Percentiles rank a stretch among this genome's conserved stretches.
phyloP scores from a whole-genome alignment of 2,888 invertebrate species.

The Phasia obesa region DNA sequence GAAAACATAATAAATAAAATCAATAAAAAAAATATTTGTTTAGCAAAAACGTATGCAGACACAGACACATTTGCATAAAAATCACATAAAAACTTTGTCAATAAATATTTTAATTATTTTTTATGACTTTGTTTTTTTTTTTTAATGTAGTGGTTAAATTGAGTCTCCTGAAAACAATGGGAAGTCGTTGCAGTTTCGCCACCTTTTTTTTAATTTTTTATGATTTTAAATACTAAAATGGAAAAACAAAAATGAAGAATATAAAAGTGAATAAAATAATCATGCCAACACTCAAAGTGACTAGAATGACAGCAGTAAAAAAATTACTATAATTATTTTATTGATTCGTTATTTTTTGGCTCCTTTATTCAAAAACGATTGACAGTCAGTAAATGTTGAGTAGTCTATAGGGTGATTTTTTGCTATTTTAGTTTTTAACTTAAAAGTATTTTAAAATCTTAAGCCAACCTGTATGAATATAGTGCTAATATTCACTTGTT shows the following conservation, averaged over 20 bases:
- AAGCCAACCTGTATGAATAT: too few species aligned
- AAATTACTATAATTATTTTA: constrained; percentile 67
- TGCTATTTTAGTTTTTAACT: background rate
- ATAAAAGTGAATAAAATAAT: constrained; percentile 34
- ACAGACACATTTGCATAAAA: constrained; percentile 61
- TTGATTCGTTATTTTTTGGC: constrained; percentile 54
- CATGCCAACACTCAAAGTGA: constrained; percentile 31
- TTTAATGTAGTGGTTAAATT: constrained; percentile 8
- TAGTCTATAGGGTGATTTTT: background rate
- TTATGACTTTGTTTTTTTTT: constrained; percentile 44
- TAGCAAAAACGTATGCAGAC: constrained; percentile 26
- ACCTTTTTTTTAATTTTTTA: constrained; percentile 50
- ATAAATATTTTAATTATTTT: constrained; percentile 69
- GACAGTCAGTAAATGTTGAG: background rate
- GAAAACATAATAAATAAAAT: background rate
- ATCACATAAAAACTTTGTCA: constrained; percentile 56
- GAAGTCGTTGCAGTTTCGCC: constrained; percentile 50
- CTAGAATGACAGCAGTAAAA: constrained; percentile 10
- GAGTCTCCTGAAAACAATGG: constrained; percentile 1
- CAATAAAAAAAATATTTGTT: constrained; percentile 14
- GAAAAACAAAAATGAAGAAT: constrained; percentile 18
- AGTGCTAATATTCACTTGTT: too few species aligned
- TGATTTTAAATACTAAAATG: constrained; percentile 20
- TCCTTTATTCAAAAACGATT: constrained; percentile 14
- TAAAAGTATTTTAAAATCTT: background rate